A percentile compares a stretch with the other conserved stretches of the same genome.
phyloP scores from a whole-genome alignment of 2,113 vertebrate genomes.

The Scomber colias region DNA sequence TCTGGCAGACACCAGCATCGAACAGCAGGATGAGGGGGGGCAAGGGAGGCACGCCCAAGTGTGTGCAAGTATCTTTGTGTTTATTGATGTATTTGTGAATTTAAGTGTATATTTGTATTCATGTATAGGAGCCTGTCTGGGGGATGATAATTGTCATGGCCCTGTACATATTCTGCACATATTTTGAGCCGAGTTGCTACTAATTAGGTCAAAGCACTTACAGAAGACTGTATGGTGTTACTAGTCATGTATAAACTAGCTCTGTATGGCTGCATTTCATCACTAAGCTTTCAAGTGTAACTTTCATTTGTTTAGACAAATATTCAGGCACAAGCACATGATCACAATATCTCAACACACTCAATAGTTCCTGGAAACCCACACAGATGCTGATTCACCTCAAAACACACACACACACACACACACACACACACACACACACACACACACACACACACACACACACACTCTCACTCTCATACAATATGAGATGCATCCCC shows the following conservation, averaged over 20 bases:
- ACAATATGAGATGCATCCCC: constrained; percentile 49
- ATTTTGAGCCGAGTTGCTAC: constrained; percentile 27
- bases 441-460: constrained; percentile 32
- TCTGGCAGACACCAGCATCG: constrained; percentile 62
- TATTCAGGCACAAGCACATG: constrained; percentile 30
- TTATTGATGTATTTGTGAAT: constrained; percentile 18
- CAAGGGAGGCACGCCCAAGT: constrained; percentile 35
- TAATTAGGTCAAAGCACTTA: constrained; percentile 66
- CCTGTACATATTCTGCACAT: constrained; percentile 45
- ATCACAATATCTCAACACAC: constrained; percentile 13
- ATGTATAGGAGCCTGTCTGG: constrained; percentile 19
- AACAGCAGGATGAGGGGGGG: constrained; percentile 36
- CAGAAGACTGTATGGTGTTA: constrained; percentile 8
- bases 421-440: constrained; percentile 25
- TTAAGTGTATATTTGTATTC: constrained; percentile 27
- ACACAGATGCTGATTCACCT: constrained; percentile 43
- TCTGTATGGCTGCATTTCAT: neutral
- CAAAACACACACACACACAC: constrained; percentile 20
- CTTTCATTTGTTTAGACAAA: constrained; percentile 46
- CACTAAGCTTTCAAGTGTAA: constrained; percentile 6
- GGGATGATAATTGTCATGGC: constrained; percentile 26
- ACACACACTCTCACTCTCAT: constrained; percentile 24
- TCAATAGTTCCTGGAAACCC: constrained; percentile 36
- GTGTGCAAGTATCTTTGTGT: constrained; percentile 28
- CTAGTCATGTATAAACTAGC: neutral